Evolutionary conservation across 2,888 invertebrate species (phyloP), one percentile per base, ranked within the genome.

Genomic region (Spatulosminthurus flaviceps): DNA sequence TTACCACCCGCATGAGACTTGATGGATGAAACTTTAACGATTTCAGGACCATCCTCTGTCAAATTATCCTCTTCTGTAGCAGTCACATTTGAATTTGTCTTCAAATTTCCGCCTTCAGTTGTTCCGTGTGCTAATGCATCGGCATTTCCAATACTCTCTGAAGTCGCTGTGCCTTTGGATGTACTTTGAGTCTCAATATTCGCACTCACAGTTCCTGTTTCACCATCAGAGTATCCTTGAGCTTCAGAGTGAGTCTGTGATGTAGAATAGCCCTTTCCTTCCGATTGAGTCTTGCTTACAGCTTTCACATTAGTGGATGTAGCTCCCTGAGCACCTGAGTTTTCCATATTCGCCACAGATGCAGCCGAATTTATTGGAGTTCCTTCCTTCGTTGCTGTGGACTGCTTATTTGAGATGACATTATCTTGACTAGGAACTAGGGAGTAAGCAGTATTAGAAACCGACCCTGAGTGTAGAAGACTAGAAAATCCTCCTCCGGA

Each of bases 211-310:
- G 51, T 51, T 13, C 51, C 51, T 51, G n/a, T n/a, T 9, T 51
- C n/a, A 5, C 51, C 51, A 51, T 51, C 51, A 51, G 51, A 51
- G n/a, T 51, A 51, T 4, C 51, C 51, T 51, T 51, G 51, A n/a
- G 51, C 51, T 51, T 51, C 51, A 2, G 51, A 13, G 16, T 51
- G 51, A 51, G 51, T 51, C 51, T 5, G 16, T 51, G 51, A 51
- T 19, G 51, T 51, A 2, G 51, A 13, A 19, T 51, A 51, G 16
- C 51, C 51, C 16, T 51, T 51, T 13, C 51, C 51, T n/a, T 19
- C 51, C 5, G 51, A 51, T 19, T 9, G 5, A 9, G 51, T 51
- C 16, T n/a, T 51, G 16, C 51, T 51, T 51, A 2, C 51, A 13
- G 51, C 51, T 16, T 51, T 13, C 16, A 51, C 51, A n/a, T n/a